phyloP scores from a whole-genome alignment of 1,140 invertebrate genomes.

The Bombus terrestris region DNA sequence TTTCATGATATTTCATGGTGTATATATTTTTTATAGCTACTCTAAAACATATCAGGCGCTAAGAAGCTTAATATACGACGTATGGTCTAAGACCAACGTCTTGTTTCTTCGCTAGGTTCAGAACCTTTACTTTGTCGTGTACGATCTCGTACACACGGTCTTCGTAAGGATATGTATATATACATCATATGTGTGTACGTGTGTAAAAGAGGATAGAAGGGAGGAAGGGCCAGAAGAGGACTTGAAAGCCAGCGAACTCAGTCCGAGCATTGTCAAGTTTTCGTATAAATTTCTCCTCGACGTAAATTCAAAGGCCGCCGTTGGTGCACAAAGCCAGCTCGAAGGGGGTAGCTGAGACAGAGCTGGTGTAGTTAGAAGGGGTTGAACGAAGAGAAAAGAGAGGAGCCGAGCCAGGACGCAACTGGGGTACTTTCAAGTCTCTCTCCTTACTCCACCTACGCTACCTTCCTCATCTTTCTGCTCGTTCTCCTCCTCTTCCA shows the following conservation, averaged over 20 bases:
- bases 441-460: neutral
- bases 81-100: neutral
- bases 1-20: neutral
- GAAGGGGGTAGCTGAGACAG: constrained; percentile 43
- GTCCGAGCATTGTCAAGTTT: constrained; percentile 71
- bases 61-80: neutral
- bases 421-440: neutral
- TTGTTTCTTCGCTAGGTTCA: neutral
- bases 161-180: neutral
- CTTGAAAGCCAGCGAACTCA: constrained; percentile 43
- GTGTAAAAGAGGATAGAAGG: neutral
- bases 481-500: neutral
- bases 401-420: neutral
- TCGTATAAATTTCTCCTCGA: constrained; percentile 74
- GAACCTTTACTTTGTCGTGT: constrained; percentile 1
- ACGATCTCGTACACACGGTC: neutral
- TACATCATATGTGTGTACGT: neutral
- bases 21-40: neutral
- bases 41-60: neutral
- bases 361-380: constrained; percentile 43
- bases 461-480: neutral
- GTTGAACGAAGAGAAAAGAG: constrained; percentile 19
- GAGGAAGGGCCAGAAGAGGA: constrained; percentile 5
- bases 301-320: constrained; percentile 69
- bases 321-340: constrained; percentile 51